Percentiles rank a stretch among this genome's conserved stretches.
These are phyloP conservation scores for Zoanthus solanderi DNA, from an alignment of 92 coral and sea anemone species.

Conservation along the genomic window DNA sequence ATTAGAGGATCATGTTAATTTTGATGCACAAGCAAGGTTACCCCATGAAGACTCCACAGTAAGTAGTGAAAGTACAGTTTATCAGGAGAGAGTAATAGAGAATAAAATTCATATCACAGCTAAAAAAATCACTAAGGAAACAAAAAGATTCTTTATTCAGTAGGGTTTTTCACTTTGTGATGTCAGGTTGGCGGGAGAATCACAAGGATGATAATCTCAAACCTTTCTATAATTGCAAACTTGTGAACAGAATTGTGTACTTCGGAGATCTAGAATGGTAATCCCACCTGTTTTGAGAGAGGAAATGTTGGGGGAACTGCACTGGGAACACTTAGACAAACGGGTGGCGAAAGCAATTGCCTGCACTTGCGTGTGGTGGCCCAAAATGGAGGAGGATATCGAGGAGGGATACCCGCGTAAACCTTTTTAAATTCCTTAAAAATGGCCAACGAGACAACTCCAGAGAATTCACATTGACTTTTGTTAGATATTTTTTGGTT, in stretches of 20 bases:
- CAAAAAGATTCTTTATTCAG: neutral
- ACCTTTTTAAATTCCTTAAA: slow-evolving; percentile 66
- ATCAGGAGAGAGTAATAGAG: neutral
- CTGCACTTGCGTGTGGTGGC: slow-evolving; percentile 67
- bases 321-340: slow-evolving; percentile 27
- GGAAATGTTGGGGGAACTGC: slow-evolving; percentile 1
- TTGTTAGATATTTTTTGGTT: slow-evolving; percentile 27
- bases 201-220: neutral
- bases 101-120: neutral
- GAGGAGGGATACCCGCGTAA: slow-evolving; percentile 49
- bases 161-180: neutral
- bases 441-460: slow-evolving; percentile 64
- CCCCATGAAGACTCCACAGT: neutral
- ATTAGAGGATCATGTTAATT: slow-evolving; percentile 53
- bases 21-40: slow-evolving; percentile 30
- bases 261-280: slow-evolving; percentile 33
- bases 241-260: slow-evolving; percentile 31
- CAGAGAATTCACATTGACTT: slow-evolving; percentile 64
- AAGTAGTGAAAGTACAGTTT: neutral
- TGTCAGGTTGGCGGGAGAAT: neutral
- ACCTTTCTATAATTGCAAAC: neutral
- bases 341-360: slow-evolving; percentile 69
- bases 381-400: slow-evolving; percentile 57
- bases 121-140: neutral
- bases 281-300: neutral